Evolutionary conservation across 2,888 invertebrate species (phyloP).

Genomic region (Platerodrilus igneus): DNA sequence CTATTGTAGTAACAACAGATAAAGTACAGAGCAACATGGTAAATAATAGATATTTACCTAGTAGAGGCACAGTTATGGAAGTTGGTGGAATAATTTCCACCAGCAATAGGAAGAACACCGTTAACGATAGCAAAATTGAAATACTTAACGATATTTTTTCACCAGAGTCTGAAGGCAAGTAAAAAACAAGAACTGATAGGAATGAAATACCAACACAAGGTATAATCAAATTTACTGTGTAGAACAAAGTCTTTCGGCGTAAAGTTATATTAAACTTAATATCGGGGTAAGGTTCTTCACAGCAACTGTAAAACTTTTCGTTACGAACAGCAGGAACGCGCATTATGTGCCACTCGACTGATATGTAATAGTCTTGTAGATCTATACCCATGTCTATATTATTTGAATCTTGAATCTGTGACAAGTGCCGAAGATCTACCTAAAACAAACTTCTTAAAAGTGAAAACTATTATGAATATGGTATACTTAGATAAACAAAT

Average conservation of each 20-base stretch:
- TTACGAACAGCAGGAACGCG: conserved; percentile 85
- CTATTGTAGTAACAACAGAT: conserved; percentile 89
- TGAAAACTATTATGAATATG: too few relatives aligned
- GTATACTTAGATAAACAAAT: too few relatives aligned
- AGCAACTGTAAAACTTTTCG: conserved; percentile 93
- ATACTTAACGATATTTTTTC: conserved; percentile 97
- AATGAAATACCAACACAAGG: conserved; percentile 97
- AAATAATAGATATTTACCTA: conserved; percentile 89
- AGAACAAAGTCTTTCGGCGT: conserved; percentile 91
- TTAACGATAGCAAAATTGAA: conserved; percentile 86
- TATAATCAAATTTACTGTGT: conserved; percentile 95
- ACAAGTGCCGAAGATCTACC: conserved; percentile 86
- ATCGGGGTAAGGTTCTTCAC: conserved; percentile 94
- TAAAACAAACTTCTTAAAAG: too few relatives aligned
- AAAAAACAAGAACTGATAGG: conserved; percentile 94
- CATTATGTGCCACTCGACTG: conserved; percentile 98
- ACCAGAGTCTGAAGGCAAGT: conserved; percentile 94
- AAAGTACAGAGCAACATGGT: conserved; percentile 92
- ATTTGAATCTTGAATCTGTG: conserved; percentile 82
- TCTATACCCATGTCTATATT: conserved; percentile 87
- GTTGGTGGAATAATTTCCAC: conserved; percentile 95
- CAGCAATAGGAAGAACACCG: conserved; percentile 89
- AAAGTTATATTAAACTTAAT: conserved; percentile 97
- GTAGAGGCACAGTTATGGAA: conserved; percentile 83
- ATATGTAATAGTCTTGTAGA: conserved; percentile 90